Evolutionary conservation across 2,113 vertebrate genomes (phyloP).

Genomic region (Anhinga rufa): DNA sequence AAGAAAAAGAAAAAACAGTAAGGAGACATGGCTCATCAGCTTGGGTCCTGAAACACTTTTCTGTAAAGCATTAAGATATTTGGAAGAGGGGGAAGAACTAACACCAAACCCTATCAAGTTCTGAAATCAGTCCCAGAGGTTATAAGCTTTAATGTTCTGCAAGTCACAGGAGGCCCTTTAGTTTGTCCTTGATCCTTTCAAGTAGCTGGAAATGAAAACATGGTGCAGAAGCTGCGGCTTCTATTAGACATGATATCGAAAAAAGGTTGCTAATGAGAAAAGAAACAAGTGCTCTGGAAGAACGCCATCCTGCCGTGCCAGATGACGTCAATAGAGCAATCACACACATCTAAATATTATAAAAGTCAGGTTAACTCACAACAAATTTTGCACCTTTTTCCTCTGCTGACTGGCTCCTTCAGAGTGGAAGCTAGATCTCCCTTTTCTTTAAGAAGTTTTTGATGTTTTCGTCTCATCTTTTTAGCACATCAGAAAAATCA

Average conservation of each 20-base stretch:
- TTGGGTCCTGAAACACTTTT: neutral
- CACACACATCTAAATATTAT: neutral
- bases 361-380: neutral
- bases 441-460: neutral
- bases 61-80: neutral
- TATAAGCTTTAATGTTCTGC: neutral
- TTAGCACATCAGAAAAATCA: neutral
- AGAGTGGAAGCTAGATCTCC: neutral
- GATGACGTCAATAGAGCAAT: neutral
- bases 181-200: constrained; percentile 36
- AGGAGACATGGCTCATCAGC: neutral
- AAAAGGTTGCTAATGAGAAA: constrained; percentile 1
- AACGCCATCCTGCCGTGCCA: neutral
- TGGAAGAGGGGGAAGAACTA: neutral
- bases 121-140: constrained; percentile 3
- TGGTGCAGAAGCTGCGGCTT: neutral
- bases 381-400: neutral
- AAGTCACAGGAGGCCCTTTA: constrained; percentile 12
- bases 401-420: neutral
- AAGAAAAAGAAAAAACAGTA: neutral
- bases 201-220: constrained; percentile 37
- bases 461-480: neutral
- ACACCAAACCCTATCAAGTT: neutral
- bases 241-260: constrained; percentile 25
- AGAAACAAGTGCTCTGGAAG: neutral